These are phyloP conservation scores for Sorex fumeus DNA, from an alignment of 2,113 vertebrate species.

Conservation along the genomic window DNA sequence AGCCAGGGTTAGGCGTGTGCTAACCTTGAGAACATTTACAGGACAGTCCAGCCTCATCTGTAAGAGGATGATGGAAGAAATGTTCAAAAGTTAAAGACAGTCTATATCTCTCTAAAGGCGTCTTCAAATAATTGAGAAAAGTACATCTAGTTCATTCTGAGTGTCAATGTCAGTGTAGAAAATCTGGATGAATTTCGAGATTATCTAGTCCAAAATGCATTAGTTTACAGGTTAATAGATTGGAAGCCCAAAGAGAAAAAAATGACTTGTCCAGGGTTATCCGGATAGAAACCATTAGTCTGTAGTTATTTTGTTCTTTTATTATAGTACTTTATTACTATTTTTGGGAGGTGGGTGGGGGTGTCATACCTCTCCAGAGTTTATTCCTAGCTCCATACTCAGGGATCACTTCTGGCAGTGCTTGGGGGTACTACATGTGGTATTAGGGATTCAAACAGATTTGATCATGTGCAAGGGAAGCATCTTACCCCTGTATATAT, in stretches of 20 bases:
- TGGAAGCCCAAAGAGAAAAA: background rate
- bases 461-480: too few relatives aligned
- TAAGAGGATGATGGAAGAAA: background rate
- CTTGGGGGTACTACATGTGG: too few relatives aligned
- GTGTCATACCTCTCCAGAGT: too few relatives aligned
- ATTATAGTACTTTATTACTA: too few relatives aligned
- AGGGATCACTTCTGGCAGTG: too few relatives aligned
- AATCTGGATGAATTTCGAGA: slow-evolving; percentile 25
- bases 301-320: background rate
- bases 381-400: too few relatives aligned
- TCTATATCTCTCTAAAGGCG: background rate
- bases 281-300: background rate
- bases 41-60: background rate
- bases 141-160: background rate
- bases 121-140: slow-evolving; percentile 49
- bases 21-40: background rate
- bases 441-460: too few relatives aligned
- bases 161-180: background rate
- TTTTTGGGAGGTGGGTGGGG: too few relatives aligned
- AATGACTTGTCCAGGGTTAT: background rate
- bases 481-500: too few relatives aligned
- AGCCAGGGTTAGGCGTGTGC: background rate
- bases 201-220: background rate
- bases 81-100: slow-evolving; percentile 7
- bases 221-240: background rate